Evolutionary conservation across 2,888 invertebrate genomes (phyloP), one percentile per base, ranked within the genome.

Genomic region (Brassicogethes aeneus): DNA sequence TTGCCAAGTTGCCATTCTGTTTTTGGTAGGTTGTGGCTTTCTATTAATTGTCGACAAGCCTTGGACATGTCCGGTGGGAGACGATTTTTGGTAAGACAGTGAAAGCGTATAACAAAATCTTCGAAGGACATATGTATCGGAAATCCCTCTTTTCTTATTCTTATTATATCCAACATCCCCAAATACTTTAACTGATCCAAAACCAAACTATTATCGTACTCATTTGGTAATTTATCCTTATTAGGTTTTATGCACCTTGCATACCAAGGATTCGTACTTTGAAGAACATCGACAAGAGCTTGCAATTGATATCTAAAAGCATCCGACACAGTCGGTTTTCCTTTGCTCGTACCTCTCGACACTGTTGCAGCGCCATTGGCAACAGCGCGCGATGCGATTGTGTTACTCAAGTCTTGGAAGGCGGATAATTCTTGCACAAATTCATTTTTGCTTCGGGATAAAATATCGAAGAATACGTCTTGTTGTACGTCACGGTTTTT

Each of bases 171-270:
- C 63, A 91, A 74, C 90, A 93, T 92, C 45, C 92, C 93, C 45
- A 93, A 74, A 70, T 93, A 93, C 57, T 83, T 81, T 37, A 93
- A 71, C 67, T 93, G 93, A 59, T 91, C 90, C 52, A 88, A 70
- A 1, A 93, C 92, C 42, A 92, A 71, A 40, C 79, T 77, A 42
- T 83, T 81, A 62, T 83, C 84, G 68, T 85, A 93, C 57, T 80
- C 77, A 57, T 89, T 80, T 0, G 89, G 78, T 39, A 78, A 74
- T 66, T 93, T 93, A 55, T 83, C 76, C 65, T 84, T 79, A 65
- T 93, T 93, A 0, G 93, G 92, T 59, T 93, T 93, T 56, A 93
- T 92, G 64, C 93, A 93, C 34, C 93, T 77, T 23, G 91, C 91
- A 65, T 92, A 86, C 92, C 91, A 92, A 2, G 91, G 90, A 41